These are phyloP conservation scores for Bambusicola thoracicus DNA, from an alignment of 2,113 vertebrate genomes.

Conservation along the genomic window DNA sequence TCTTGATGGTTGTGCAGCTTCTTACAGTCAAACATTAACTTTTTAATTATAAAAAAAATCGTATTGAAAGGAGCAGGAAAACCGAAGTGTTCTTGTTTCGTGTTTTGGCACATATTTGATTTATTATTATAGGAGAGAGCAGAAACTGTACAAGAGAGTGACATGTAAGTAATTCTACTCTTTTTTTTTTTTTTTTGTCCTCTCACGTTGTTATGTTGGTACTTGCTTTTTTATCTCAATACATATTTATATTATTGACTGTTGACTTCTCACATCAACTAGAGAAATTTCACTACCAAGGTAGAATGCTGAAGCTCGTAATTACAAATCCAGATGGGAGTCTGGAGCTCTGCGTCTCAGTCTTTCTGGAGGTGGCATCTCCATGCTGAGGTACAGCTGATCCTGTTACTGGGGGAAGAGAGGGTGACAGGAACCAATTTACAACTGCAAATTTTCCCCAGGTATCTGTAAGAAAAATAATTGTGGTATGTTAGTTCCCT, in stretches of 20 bases:
- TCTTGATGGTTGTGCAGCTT: neutral
- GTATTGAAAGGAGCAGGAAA: neutral
- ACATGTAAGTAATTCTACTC: neutral
- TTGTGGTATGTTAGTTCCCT: neutral
- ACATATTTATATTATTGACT: neutral
- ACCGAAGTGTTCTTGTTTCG: neutral
- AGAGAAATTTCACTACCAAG: neutral
- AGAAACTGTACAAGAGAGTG: neutral
- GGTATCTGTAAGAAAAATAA: neutral
- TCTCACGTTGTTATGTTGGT: neutral
- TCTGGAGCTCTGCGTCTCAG: neutral
- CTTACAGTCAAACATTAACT: neutral
- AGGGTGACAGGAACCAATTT: neutral
- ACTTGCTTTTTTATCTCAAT: neutral
- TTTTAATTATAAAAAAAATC: accelerated
- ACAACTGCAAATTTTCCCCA: neutral
- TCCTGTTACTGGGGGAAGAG: neutral
- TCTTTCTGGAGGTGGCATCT: neutral
- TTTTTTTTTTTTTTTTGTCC: neutral
- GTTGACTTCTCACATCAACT: neutral
- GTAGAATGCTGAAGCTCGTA: neutral
- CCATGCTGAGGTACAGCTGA: neutral
- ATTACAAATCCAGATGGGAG: neutral
- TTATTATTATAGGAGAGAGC: neutral
- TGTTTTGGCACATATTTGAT: neutral